phyloP scores from a whole-genome alignment of 2,113 vertebrate genomes.

The Scytalopus superciliaris region DNA sequence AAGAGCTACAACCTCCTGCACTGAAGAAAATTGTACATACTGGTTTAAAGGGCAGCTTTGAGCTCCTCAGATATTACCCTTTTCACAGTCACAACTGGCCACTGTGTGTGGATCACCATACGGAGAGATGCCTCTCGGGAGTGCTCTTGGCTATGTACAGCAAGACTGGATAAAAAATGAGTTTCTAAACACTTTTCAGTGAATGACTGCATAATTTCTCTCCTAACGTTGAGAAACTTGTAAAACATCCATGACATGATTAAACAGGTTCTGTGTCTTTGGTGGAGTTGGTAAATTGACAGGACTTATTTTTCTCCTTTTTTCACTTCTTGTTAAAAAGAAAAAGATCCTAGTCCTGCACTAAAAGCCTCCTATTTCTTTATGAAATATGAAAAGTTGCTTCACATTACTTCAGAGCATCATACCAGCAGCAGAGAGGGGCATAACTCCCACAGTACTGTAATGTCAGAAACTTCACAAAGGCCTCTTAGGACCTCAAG shows the following conservation, averaged over 20 bases:
- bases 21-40: not conserved
- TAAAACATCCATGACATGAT: not conserved
- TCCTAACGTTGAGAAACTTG: not conserved
- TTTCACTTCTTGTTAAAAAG: not conserved
- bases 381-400: not conserved
- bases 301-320: not conserved
- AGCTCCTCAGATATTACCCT: not conserved
- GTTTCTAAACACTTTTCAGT: not conserved
- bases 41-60: not conserved
- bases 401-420: not conserved
- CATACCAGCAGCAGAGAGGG: not conserved
- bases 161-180: not conserved
- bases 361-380: not conserved
- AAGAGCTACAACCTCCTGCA: accelerated
- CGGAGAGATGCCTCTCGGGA: not conserved
- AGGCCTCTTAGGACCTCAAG: not conserved
- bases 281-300: not conserved
- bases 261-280: not conserved
- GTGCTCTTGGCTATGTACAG: not conserved
- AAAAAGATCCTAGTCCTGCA: not conserved
- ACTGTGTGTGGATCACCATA: too few species aligned
- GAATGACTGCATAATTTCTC: not conserved
- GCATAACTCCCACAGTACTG: not conserved
- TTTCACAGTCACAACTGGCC: not conserved
- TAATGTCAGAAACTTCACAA: not conserved